Base-by-base conservation (phyloP, 2,113 vertebrate species). In the Apus apus region DNA sequence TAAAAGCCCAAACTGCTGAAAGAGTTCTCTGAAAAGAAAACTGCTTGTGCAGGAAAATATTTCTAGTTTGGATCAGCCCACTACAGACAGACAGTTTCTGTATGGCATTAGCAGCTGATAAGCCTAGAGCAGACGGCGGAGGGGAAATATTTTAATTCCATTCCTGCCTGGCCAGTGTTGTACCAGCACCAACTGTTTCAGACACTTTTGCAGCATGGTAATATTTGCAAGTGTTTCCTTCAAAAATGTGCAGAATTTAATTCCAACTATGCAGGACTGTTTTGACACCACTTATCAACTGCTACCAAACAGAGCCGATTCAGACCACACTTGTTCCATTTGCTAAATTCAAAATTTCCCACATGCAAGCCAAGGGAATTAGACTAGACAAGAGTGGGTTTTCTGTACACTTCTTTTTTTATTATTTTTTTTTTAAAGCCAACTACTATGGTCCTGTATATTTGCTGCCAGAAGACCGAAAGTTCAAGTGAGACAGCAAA, bases 131-230 rank as follows among this genome's bases (percentile, higher is more conserved):
- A 93, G 79, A 89, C 29, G 14, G 82, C 5, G 2, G 29, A 85
- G 38, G 64, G 64, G 53, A 93, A 96, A 93, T 78, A 79, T 73
- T 94, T 96, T 85, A 84, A 85, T 87, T 90, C 75, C 57, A 51
- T 43, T 87, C 64, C 85, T 90, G 81, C 75, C 79, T 58, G 84
- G 75, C 85, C 79, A 51, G 30, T 40, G 87, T 60, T 97, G 74
- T 89, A 73, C 77, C 74, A 97, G 85, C 73, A 82, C 92, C 95
- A 97, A 87, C 86, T 94, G 94, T 75, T 95, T 64, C 82, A 95
- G 72, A 46, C 66, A 50, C 50, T 91, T 90, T 6, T 83, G 62
- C 60, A 81, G 70, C 13, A 2, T 93, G 75, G 85, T 85, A 97
- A 95, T 80, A 87, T 83, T 76, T 91, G 82, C 73, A 94, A 87